These are phyloP conservation scores for Melanerpes aurifrons DNA, from an alignment of 2,113 vertebrate genomes.

Conservation along the genomic window DNA sequence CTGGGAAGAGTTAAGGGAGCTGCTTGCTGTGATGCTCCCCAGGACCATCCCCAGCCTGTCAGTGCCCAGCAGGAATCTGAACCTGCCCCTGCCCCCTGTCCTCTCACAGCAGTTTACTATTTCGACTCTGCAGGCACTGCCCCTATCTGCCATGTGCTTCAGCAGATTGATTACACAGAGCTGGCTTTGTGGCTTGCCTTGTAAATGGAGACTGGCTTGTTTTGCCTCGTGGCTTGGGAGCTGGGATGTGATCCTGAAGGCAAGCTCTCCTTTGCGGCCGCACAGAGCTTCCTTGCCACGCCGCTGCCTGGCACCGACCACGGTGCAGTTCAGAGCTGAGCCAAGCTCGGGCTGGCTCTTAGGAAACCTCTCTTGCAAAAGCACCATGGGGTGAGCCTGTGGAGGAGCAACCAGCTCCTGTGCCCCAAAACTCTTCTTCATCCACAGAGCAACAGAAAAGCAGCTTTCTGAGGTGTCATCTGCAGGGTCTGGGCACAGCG, in stretches of 20 bases:
- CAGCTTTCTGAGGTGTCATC: not conserved
- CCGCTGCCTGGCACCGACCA: not conserved
- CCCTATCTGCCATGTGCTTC: conserved; percentile 56
- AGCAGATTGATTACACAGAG: conserved; percentile 70
- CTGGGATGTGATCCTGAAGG: conserved; percentile 16
- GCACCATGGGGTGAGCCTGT: not conserved
- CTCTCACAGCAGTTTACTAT: conserved; percentile 73
- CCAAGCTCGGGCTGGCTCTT: not conserved
- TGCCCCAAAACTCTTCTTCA: not conserved
- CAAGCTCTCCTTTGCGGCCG: not conserved
- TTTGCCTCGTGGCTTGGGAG: conserved; percentile 16
- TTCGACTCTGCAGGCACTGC: conserved; percentile 65
- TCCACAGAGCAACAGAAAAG: not conserved
- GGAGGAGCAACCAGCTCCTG: not conserved
- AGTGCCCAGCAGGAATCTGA: conserved; percentile 71
- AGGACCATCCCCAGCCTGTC: not conserved
- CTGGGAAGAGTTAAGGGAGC: conserved; percentile 27
- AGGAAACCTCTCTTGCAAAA: not conserved
- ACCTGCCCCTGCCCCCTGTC: not conserved
- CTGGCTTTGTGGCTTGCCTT: conserved; percentile 13
- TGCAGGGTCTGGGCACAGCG: not conserved
- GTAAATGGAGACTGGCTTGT: conserved; percentile 47
- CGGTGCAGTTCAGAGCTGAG: not conserved
- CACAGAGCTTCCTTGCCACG: not conserved
- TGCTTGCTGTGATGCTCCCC: not conserved